Evolutionary conservation across 2,888 invertebrate species (phyloP).

Genomic region (Kryphioiulus occultus): DNA sequence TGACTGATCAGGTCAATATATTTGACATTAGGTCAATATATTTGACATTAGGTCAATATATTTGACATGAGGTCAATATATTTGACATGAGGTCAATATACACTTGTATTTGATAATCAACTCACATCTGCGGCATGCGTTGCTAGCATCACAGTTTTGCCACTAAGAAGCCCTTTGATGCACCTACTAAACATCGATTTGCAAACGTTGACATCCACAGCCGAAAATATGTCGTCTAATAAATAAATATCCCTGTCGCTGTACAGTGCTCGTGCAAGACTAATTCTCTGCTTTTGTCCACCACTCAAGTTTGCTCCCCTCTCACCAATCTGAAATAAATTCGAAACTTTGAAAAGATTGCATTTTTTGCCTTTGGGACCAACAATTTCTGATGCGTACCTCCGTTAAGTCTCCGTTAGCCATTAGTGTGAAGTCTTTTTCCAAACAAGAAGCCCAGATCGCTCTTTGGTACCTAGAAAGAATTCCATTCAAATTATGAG

Average conservation of each 20-base stretch:
- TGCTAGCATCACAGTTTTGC: constrained; percentile 61
- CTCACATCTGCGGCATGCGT: constrained; percentile 59
- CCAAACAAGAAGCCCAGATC: constrained; percentile 62
- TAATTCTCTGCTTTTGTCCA: constrained; percentile 68
- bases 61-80: too few relatives aligned
- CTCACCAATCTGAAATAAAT: constrained; percentile 64
- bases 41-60: too few relatives aligned
- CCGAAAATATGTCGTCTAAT: constrained; percentile 69
- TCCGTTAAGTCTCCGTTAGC: constrained; percentile 65
- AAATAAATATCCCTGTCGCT: constrained; percentile 65
- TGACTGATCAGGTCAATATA: too few relatives aligned
- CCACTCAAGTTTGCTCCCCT: constrained; percentile 65
- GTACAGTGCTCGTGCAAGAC: constrained; percentile 69
- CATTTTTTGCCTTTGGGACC: background rate
- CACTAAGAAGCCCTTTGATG: constrained; percentile 59
- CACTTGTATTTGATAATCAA: background rate
- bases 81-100: too few relatives aligned
- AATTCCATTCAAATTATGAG: too few relatives aligned
- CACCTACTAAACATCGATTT: constrained; percentile 66
- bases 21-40: too few relatives aligned
- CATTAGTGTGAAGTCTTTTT: constrained; percentile 63
- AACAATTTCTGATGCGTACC: constrained; percentile 56
- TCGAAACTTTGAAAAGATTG: background rate
- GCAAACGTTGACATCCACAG: constrained; percentile 67
- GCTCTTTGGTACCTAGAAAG: constrained; percentile 61